A percentile compares a stretch with the other conserved stretches of the same genome.
phyloP scores from a whole-genome alignment of 30 jellyfish, hydroid and myxozoan genomes.

The Cassiopea andromeda region DNA sequence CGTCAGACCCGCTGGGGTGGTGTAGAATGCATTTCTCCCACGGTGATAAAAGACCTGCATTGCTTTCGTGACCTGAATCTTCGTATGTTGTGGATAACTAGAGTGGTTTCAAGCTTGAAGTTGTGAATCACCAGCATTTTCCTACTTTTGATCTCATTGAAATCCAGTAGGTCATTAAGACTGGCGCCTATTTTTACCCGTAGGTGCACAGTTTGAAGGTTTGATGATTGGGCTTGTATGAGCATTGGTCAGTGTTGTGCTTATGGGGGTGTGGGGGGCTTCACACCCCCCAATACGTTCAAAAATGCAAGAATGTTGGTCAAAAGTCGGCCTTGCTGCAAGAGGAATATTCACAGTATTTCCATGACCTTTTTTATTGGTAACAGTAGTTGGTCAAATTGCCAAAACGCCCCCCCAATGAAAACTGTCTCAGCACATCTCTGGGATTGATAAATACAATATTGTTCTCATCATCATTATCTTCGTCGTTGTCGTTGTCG shows the following conservation, averaged over 20 bases:
- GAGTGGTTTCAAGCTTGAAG: not conserved
- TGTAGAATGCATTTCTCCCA: conserved; percentile 41
- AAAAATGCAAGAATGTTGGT: no score
- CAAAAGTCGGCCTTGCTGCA: no score
- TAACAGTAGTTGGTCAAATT: no score
- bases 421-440: no score
- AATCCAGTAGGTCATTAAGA: not conserved
- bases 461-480: not conserved
- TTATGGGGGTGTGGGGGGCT: no score
- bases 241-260: no score
- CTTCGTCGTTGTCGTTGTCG: not conserved
- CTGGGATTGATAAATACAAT: no score
- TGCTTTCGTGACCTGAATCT: conserved; percentile 28
- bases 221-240: not conserved
- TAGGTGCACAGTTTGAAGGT: not conserved
- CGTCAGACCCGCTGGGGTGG: conserved; percentile 6
- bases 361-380: no score
- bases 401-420: no score
- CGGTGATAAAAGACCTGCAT: conserved; percentile 48
- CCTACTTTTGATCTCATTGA: not conserved
- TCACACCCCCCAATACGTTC: no score
- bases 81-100: conserved; percentile 23
- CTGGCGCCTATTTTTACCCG: not conserved
- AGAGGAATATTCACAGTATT: no score
- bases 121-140: conserved; percentile 7